Conservation (phyloP, 2,113 vertebrate genomes). For the Neolamprologus sp. region DNA sequence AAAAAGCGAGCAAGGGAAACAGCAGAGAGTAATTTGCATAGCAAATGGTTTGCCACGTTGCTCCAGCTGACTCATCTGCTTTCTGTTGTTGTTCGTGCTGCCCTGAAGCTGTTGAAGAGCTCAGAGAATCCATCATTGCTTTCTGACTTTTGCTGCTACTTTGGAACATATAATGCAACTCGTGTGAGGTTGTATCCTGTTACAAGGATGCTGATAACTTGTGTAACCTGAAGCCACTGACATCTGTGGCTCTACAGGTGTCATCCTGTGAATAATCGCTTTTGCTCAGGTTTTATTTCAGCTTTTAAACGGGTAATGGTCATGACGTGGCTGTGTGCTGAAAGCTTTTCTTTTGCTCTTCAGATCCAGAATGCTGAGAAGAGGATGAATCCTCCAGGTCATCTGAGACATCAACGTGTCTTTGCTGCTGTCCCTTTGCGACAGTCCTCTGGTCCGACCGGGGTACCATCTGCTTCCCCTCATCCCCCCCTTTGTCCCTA, state of each 20-base stretch:
- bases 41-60: conserved; percentile 2
- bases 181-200: background rate
- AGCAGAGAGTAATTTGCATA: background rate
- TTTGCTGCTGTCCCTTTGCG: conserved; percentile 21
- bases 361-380: conserved; percentile 66
- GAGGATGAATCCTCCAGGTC: conserved; percentile 59
- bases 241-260: background rate
- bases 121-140: background rate
- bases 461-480: conserved; percentile 19
- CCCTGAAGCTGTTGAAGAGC: background rate
- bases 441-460: conserved; percentile 5
- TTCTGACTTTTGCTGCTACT: background rate
- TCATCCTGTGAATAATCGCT: background rate
- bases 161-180: background rate
- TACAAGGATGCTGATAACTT: background rate
- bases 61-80: conserved; percentile 36
- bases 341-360: background rate
- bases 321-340: background rate
- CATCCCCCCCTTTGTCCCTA: background rate
- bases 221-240: background rate
- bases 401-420: conserved; percentile 34
- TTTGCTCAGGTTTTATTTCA: background rate
- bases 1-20: background rate
- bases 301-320: background rate
- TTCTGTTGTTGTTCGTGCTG: conserved; percentile 11